These are phyloP conservation scores for Sanderia malayensis DNA, from an alignment of 30 jellyfish, hydroid and myxozoan genomes.

Conservation along the genomic window DNA sequence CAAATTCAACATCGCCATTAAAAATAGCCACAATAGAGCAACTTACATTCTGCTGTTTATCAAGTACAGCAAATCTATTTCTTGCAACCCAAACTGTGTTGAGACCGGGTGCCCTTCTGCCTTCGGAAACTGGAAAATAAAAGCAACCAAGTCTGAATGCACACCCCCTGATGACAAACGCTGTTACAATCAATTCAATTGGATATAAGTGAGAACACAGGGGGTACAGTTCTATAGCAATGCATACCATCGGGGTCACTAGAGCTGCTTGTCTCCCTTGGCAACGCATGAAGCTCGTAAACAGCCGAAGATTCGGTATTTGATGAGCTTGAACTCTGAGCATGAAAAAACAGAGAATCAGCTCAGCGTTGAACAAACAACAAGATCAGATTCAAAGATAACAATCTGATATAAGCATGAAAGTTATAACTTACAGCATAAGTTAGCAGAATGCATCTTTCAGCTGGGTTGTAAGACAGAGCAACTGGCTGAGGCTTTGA, in stretches of 20 bases:
- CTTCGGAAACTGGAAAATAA: slow-evolving; percentile 93
- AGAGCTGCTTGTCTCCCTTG: slow-evolving; percentile 69
- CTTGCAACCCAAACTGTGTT: slow-evolving; percentile 98
- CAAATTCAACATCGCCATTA: too few species aligned
- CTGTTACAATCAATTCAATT: too few species aligned
- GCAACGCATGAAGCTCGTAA: slow-evolving; percentile 90
- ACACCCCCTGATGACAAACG: too few species aligned
- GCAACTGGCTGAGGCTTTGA: slow-evolving; percentile 84
- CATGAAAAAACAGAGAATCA: too few species aligned
- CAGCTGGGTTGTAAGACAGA: slow-evolving; percentile 87
- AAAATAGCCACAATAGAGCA: too few species aligned
- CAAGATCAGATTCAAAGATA: too few species aligned
- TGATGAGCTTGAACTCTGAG: slow-evolving; percentile 67
- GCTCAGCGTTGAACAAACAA: too few species aligned
- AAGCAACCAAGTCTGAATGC: too few species aligned
- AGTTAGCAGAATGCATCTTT: slow-evolving; percentile 76
- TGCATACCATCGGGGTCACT: slow-evolving; percentile 95
- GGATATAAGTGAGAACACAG: too few species aligned
- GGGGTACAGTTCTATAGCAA: too few species aligned
- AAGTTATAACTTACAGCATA: slow-evolving; percentile 22
- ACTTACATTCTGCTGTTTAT: slow-evolving; percentile 89
- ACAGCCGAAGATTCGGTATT: slow-evolving; percentile 63
- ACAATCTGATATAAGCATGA: too few species aligned
- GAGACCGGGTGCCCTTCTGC: slow-evolving; percentile 82
- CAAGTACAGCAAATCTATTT: slow-evolving; percentile 93